Evolutionary conservation across 1,140 invertebrate species (phyloP).

Genomic region (Pseudomyrmex concolor): DNA sequence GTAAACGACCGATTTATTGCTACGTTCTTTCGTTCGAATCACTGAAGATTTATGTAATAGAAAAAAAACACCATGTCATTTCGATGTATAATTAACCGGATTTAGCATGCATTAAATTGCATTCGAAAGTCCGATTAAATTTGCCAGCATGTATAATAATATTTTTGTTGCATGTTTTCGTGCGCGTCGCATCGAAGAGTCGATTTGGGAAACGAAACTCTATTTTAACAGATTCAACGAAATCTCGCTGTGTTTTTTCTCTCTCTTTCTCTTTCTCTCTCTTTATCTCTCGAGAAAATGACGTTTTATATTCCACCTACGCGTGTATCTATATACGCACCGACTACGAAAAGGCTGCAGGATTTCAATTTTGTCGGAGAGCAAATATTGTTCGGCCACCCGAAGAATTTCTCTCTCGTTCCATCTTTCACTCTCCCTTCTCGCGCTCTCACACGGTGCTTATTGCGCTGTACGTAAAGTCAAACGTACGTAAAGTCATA

Average conservation of each 20-base stretch:
- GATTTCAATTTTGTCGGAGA: slow-evolving; percentile 59
- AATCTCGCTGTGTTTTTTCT: background rate
- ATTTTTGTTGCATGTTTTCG: slow-evolving; percentile 20
- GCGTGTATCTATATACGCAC: background rate
- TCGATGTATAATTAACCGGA: slow-evolving; percentile 26
- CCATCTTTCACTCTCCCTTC: background rate
- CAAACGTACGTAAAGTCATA: slow-evolving; percentile 63
- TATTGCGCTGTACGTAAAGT: slow-evolving; percentile 56
- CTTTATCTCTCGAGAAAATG: slow-evolving; percentile 15
- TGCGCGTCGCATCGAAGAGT: slow-evolving; percentile 24
- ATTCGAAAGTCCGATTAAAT: slow-evolving; percentile 29
- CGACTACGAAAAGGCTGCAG: slow-evolving; percentile 31
- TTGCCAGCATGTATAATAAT: background rate
- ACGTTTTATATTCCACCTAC: slow-evolving; percentile 52
- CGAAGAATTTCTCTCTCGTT: slow-evolving; percentile 41
- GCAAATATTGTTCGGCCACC: slow-evolving; percentile 57
- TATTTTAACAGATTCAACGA: slow-evolving; percentile 16
- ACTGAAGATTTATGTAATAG: slow-evolving; percentile 24
- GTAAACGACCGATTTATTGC: slow-evolving; percentile 51
- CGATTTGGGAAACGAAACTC: slow-evolving; percentile 47
- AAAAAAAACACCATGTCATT: slow-evolving; percentile 18
- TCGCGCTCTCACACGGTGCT: background rate
- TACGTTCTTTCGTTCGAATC: slow-evolving; percentile 26
- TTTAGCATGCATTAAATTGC: background rate
- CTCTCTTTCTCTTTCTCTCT: too few species aligned